Evolutionary conservation across 2,113 vertebrate genomes (phyloP).

Genomic region (Alexandromys fortis): DNA sequence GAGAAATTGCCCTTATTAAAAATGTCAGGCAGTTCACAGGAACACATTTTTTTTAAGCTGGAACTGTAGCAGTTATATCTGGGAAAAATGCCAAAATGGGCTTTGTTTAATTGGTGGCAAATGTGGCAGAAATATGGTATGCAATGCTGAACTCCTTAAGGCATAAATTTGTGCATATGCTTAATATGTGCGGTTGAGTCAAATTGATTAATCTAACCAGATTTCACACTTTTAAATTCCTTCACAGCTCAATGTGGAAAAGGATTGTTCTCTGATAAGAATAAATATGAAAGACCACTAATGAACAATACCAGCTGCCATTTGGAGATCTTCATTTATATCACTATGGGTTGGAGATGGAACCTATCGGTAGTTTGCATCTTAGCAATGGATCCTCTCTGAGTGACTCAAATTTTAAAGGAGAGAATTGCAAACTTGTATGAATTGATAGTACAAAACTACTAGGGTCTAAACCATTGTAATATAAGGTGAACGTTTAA

Average conservation of each 20-base stretch:
- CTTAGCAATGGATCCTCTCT: rapidly evolving
- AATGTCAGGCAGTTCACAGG: background rate
- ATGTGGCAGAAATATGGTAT: background rate
- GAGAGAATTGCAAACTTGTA: background rate
- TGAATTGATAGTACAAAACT: background rate
- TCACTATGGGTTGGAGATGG: too few species aligned
- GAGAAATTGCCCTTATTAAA: background rate
- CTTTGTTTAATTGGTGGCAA: background rate
- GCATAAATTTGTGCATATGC: background rate
- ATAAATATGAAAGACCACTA: background rate
- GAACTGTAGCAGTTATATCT: background rate
- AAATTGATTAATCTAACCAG: background rate
- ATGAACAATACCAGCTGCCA: background rate
- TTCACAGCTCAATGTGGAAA: background rate
- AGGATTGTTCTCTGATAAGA: background rate
- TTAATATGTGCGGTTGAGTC: background rate
- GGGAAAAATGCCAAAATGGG: constrained; percentile 9
- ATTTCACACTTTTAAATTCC: background rate
- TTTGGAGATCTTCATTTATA: background rate
- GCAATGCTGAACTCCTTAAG: background rate
- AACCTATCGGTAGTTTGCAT: background rate
- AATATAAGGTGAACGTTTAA: background rate
- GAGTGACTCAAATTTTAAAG: background rate
- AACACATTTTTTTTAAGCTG: background rate
- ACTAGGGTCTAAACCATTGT: rapidly evolving